These are phyloP conservation scores for Hemibagrus wyckioides DNA, from an alignment of 2,113 vertebrate genomes.

Conservation along the genomic window DNA sequence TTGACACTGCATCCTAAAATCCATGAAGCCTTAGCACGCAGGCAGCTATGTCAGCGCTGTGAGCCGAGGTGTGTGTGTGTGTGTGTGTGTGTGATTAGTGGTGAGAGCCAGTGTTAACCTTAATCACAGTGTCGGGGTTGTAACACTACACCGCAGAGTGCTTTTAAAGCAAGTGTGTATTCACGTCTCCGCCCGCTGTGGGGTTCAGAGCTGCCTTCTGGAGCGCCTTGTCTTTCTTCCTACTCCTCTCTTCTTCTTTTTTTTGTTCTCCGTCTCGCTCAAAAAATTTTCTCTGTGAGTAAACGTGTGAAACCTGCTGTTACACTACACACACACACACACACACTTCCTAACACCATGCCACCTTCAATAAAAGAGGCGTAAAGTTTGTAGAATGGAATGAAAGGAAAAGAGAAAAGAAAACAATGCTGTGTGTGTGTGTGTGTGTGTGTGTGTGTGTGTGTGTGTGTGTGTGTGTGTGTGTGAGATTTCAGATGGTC, in stretches of 20 bases:
- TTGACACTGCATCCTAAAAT: not conserved
- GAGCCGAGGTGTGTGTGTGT: not conserved
- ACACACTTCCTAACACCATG: not conserved
- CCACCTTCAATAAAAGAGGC: not conserved
- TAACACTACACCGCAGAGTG: not conserved
- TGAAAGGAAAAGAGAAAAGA: not conserved
- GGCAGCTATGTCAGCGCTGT: not conserved
- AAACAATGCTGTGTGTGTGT: not conserved
- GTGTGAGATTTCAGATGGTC: not conserved
- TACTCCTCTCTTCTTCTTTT: not conserved
- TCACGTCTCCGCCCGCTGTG: not conserved
- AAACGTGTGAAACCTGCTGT: constrained; percentile 18
- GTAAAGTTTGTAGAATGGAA: not conserved
- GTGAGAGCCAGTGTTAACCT: not conserved
- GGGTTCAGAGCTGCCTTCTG: not conserved
- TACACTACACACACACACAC: constrained; percentile 8
- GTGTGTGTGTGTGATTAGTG: constrained; percentile 7
- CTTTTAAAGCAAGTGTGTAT: not conserved
- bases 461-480: no score
- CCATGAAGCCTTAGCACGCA: not conserved
- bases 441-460: no score
- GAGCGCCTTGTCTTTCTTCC: not conserved
- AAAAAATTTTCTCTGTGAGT: not conserved
- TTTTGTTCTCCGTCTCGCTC: not conserved
- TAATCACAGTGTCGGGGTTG: constrained; percentile 20